These are phyloP conservation scores for Onychostruthus taczanowskii DNA, from an alignment of 2,113 vertebrate species.

Conservation along the genomic window DNA sequence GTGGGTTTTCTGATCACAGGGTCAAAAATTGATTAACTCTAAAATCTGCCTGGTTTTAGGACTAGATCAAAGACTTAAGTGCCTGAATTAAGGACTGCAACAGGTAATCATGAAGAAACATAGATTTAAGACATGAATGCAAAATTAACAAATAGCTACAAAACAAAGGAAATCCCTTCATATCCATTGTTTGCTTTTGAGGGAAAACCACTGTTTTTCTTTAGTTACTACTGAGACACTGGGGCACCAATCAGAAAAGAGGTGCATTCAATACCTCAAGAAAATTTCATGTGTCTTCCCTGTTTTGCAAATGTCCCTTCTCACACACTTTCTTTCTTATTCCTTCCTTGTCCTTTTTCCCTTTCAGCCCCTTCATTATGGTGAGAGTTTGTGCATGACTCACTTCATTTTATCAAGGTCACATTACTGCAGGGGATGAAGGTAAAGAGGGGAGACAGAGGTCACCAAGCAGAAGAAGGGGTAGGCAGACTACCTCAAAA, in stretches of 20 bases:
- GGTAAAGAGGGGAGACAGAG: background rate
- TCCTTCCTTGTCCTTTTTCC: background rate
- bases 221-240: background rate
- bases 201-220: background rate
- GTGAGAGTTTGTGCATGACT: background rate
- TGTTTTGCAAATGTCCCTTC: background rate
- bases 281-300: background rate
- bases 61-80: background rate
- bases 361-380: background rate
- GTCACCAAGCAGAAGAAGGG: background rate
- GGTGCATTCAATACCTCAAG: background rate
- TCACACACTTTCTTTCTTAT: background rate
- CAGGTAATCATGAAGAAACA: background rate
- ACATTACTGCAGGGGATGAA: background rate
- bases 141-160: background rate
- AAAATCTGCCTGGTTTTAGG: background rate
- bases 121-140: background rate
- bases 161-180: background rate
- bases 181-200: conserved; percentile 25
- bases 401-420: background rate
- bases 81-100: background rate
- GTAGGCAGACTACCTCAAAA: background rate
- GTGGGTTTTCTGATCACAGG: background rate
- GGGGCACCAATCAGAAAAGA: background rate
- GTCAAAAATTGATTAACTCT: background rate